phyloP scores from a whole-genome alignment of 1,140 invertebrate species.

The Zaprionus ghesquierei region DNA sequence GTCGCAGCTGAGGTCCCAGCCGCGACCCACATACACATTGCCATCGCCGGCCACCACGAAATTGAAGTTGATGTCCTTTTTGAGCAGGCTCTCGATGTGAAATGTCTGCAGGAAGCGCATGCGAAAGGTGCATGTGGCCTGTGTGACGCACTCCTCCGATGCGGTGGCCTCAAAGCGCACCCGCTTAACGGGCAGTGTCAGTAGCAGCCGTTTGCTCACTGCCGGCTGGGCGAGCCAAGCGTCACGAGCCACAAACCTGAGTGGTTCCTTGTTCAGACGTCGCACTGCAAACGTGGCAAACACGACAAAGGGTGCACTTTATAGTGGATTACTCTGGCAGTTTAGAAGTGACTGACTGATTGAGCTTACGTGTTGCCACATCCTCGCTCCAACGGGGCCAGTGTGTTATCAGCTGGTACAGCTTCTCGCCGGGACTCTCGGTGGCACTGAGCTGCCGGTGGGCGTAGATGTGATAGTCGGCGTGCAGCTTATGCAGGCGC shows the following conservation, averaged over 20 bases:
- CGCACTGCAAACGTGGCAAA: conserved; percentile 38
- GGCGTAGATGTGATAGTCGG: conserved; percentile 86
- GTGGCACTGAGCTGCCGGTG: conserved; percentile 86
- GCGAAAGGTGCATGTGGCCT: conserved; percentile 50
- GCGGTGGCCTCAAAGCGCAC: conserved; percentile 71
- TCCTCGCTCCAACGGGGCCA: conserved; percentile 84
- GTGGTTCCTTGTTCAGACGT: conserved; percentile 51
- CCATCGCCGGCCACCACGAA: conserved; percentile 90
- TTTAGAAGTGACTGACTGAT: neutral
- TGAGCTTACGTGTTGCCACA: conserved; percentile 45
- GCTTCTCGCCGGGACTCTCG: conserved; percentile 85
- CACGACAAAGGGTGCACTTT: neutral
- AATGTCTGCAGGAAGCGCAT: conserved; percentile 85
- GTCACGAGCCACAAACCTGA: conserved; percentile 80
- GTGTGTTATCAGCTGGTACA: conserved; percentile 84
- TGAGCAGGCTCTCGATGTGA: conserved; percentile 84
- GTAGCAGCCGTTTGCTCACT: conserved; percentile 55
- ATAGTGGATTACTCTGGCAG: neutral
- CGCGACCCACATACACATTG: conserved; percentile 87
- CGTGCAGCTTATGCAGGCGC: conserved; percentile 83
- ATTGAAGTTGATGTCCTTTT: conserved; percentile 88
- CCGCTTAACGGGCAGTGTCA: conserved; percentile 82
- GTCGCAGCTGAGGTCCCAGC: conserved; percentile 85
- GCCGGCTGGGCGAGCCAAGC: conserved; percentile 87
- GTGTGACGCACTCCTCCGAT: conserved; percentile 35